A percentile compares a stretch with the other conserved stretches of the same genome.
Conservation (phyloP, 37 sponge, comb jelly and placozoan genomes). For the Dysidea cf. avara region DNA sequence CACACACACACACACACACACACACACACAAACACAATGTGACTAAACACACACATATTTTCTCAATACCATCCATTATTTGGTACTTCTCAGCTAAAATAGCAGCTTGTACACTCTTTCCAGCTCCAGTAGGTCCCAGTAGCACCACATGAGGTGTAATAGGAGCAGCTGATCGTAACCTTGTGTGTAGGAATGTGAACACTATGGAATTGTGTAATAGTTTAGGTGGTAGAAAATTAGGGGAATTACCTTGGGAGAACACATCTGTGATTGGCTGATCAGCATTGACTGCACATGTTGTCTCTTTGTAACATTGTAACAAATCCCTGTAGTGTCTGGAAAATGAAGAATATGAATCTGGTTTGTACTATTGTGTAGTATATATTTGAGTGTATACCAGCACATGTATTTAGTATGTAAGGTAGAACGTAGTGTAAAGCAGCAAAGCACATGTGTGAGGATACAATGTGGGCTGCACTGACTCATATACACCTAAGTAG, state of each 20-base stretch:
- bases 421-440: too few relatives aligned
- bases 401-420: too few relatives aligned
- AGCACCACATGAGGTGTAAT: slow-evolving; percentile 82
- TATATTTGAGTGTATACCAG: too few relatives aligned
- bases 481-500: too few relatives aligned
- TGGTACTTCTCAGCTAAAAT: slow-evolving; percentile 75
- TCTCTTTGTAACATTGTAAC: slow-evolving; percentile 41
- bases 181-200: slow-evolving; percentile 50
- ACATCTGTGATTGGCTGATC: slow-evolving; percentile 91
- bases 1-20: slow-evolving; percentile 14
- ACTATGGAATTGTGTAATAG: slow-evolving; percentile 8
- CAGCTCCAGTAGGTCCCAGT: slow-evolving; percentile 88
- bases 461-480: too few relatives aligned
- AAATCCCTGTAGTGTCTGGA: slow-evolving; percentile 61
- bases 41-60: background rate
- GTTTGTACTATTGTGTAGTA: too few relatives aligned
- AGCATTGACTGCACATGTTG: slow-evolving; percentile 60
- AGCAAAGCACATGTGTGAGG: too few relatives aligned
- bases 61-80: slow-evolving; percentile 77
- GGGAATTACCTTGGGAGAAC: slow-evolving; percentile 59
- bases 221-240: background rate
- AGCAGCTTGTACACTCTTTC: slow-evolving; percentile 84
- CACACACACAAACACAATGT: too few relatives aligned
- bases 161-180: slow-evolving; percentile 64
- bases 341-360: too few relatives aligned